Evolutionary conservation across 2,113 vertebrate species (phyloP), one percentile per base, ranked within the genome.

Genomic region (Pangasianodon hypophthalmus): DNA sequence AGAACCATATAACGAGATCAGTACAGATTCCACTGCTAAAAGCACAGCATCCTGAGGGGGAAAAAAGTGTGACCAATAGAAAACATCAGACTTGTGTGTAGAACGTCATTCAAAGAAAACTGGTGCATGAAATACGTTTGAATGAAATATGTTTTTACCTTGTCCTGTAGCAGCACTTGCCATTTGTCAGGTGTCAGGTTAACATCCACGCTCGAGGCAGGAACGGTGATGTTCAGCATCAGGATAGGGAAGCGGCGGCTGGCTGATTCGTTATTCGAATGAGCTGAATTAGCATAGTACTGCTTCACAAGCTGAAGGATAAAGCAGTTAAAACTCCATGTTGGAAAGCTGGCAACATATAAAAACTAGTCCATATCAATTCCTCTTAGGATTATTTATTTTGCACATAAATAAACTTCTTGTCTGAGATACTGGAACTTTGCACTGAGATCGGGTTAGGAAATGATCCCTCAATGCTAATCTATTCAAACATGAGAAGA

Each of bases 151-250:
- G 1, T 19, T 13, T 50, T 46, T 88, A 98, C 98, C 98, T 99
- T 99, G 95, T 98, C 94, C 32, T 98, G 97, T 75, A 99, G 94
- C 88, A 99, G 96, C 87, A 99, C 96, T 95, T 99, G 96, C 54
- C 95, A 97, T 96, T 99, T 99, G 95, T 99, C 98, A 44, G 98
- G 98, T 6, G 97, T 99, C 94, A 99, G 67, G 92, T 99, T 99
- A 67, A 99, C 96, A 87, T 99, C 98, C 88, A 99, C 93, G 16
- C 96, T 92, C 77, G 97, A 96, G 29, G 97, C 92, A 48, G 97
- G 95, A 85, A 99, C 95, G n/a, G 93, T 94, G 90, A 99, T 94
- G 93, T 95, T 97, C 89, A 99, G 92, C 95, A 98, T 96, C 81
- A 97, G 95, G 88, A 95, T 92, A 64, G 98, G 98, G 90, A 97